These are phyloP conservation scores for Pogonophryne albipinna DNA, from an alignment of 2,797 vertebrate species.

Conservation along the genomic window DNA sequence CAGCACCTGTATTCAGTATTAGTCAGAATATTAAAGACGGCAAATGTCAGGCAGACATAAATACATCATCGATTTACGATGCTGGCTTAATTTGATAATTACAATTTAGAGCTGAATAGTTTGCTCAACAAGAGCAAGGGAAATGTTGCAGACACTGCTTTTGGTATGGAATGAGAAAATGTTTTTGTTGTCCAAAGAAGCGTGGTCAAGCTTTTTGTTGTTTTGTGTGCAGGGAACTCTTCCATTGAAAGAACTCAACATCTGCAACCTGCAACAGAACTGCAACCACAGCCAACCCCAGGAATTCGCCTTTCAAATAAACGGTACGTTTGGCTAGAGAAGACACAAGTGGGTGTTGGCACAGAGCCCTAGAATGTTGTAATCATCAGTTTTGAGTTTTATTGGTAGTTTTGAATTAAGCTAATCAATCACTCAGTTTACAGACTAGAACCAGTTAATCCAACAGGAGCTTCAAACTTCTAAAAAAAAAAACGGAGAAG, in stretches of 20 bases:
- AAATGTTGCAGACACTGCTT: slow-evolving; percentile 1
- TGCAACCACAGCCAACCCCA: slow-evolving; percentile 82
- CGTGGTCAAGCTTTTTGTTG: slow-evolving; percentile 29
- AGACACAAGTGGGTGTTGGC: slow-evolving; percentile 37
- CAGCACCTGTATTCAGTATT: slow-evolving; percentile 50
- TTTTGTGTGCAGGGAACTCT: slow-evolving; percentile 88
- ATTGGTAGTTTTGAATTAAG: slow-evolving; percentile 35
- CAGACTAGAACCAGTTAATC: slow-evolving; percentile 27
- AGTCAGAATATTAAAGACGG: slow-evolving; percentile 59
- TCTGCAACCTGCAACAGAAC: slow-evolving; percentile 85
- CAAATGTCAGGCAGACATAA: slow-evolving; percentile 47
- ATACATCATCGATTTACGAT: slow-evolving; percentile 33
- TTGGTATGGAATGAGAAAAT: background rate
- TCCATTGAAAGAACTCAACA: slow-evolving; percentile 90
- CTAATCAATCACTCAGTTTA: slow-evolving; percentile 39
- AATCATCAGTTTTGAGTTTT: slow-evolving; percentile 45
- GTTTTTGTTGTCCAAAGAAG: slow-evolving; percentile 2
- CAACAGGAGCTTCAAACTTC: slow-evolving; percentile 2
- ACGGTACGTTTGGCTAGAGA: slow-evolving; percentile 82
- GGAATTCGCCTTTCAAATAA: slow-evolving; percentile 91
- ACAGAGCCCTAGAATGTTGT: slow-evolving; percentile 10
- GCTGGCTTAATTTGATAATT: slow-evolving; percentile 22
- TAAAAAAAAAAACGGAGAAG: background rate
- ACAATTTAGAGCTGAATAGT: background rate
- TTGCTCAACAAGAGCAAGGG: slow-evolving; percentile 3